These are phyloP conservation scores for Diadumene lineata DNA, from an alignment of 92 coral and sea anemone genomes.

Conservation along the genomic window DNA sequence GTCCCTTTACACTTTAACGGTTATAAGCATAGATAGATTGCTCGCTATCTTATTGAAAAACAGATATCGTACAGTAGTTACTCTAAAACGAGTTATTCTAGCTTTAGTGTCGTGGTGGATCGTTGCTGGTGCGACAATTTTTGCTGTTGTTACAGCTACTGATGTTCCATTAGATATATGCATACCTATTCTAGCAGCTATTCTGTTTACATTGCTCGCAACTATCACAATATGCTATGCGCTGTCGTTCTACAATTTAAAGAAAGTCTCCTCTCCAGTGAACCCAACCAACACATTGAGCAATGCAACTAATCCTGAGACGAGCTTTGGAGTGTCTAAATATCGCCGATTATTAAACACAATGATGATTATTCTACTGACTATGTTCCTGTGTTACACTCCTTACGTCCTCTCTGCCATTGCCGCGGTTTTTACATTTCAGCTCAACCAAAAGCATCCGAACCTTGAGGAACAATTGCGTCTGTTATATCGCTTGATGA, in stretches of 20 bases:
- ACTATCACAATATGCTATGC: neutral
- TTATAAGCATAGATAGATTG: conserved; percentile 20
- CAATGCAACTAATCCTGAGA: neutral
- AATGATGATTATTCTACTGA: neutral
- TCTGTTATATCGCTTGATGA: neutral
- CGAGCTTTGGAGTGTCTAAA: neutral
- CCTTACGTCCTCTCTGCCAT: neutral
- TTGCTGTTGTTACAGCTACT: neutral
- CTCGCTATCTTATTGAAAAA: conserved; percentile 9
- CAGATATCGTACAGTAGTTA: conserved; percentile 14
- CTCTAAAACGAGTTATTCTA: neutral
- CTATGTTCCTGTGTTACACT: neutral
- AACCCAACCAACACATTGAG: neutral
- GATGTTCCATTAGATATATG: neutral
- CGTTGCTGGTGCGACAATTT: neutral
- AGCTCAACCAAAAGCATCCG: neutral
- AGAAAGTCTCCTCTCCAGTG: neutral
- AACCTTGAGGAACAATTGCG: neutral
- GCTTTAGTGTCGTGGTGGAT: neutral
- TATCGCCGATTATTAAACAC: conserved; percentile 3
- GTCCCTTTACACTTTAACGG: conserved; percentile 6
- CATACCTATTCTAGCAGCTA: neutral
- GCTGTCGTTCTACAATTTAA: neutral
- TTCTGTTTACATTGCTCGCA: neutral
- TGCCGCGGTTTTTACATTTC: neutral